Evolutionary conservation across 2,888 invertebrate species (phyloP), one percentile per base, ranked within the genome.

Genomic region (Machimus atricapillus): DNA sequence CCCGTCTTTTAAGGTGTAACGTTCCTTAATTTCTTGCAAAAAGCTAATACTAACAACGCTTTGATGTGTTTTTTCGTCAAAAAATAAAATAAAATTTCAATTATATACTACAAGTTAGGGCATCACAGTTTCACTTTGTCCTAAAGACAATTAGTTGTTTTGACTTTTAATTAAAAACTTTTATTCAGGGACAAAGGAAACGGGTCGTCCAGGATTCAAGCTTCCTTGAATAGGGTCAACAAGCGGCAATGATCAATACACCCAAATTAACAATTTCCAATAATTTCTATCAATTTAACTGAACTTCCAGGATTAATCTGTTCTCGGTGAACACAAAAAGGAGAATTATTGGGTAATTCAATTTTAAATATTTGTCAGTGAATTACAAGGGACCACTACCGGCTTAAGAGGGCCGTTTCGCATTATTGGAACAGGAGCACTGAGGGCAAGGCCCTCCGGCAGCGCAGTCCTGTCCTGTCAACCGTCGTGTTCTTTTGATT

Each of bases 321-420:
- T 31, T 78, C 43, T 27, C 52, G 52, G 31, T 14, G 79, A 79
- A n/a, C 19, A 40, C 46, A 78, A 46, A 56, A 14, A 56, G 31
- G 40, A 79, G 79, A 46, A 52, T 31, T 19, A 23, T 31, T 23
- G 43, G 27, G 79, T 79, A 79, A 79, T 79, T 79, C 31, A 79
- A 79, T 79, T 79, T 79, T 79, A 79, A 79, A 79, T 79, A 79
- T 79, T 79, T 79, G 79, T n/a, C 52, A 79, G 79, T 27, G 79
- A 79, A 79, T 79, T 79, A 52, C 27, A 79, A 79, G 56, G 79
- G 79, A 79, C 56, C 46, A 27, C 31, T 52, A n/a, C 52, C 56
- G 31, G 16, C 79, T 27, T 79, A 27, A 31, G 40, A 43, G 27
- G 23, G 46, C 40, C 19, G 27, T 46, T 14, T 23, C 9, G 66